A percentile compares a stretch with the other conserved stretches of the same genome.
Evolutionary conservation across 2,888 invertebrate genomes (phyloP).

Genomic region (Prosapia bicincta): DNA sequence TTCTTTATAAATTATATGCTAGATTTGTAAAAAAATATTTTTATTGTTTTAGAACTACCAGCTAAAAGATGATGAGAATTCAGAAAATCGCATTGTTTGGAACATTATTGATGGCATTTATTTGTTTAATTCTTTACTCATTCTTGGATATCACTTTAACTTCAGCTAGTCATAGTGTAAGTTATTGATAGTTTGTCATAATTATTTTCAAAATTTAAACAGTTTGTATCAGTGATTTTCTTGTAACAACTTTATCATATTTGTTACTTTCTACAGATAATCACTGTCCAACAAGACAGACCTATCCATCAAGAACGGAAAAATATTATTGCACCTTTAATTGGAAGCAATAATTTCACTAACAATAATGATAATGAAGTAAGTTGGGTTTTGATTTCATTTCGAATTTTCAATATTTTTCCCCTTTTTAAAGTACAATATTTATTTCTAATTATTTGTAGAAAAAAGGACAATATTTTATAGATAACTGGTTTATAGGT

Average conservation of each 20-base stretch:
- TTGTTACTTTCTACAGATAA: background rate
- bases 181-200: background rate
- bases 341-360: background rate
- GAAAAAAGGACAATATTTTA: no score
- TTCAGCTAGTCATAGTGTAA: slow-evolving; percentile 24
- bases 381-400: no score
- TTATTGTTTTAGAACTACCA: no score
- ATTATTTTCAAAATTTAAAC: background rate
- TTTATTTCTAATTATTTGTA: no score
- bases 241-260: no score
- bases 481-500: no score
- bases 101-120: background rate
- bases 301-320: background rate
- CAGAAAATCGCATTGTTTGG: background rate
- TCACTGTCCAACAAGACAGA: background rate
- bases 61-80: background rate
- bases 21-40: no score
- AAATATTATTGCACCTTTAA: background rate
- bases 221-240: background rate
- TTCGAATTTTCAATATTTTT: no score
- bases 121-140: slow-evolving; percentile 31
- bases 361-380: background rate
- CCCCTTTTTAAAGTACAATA: no score
- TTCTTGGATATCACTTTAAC: slow-evolving; percentile 35
- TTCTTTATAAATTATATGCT: no score